Evolutionary conservation across 2,797 vertebrate species (phyloP).

Genomic region (Stomatorhinus walkeri): DNA sequence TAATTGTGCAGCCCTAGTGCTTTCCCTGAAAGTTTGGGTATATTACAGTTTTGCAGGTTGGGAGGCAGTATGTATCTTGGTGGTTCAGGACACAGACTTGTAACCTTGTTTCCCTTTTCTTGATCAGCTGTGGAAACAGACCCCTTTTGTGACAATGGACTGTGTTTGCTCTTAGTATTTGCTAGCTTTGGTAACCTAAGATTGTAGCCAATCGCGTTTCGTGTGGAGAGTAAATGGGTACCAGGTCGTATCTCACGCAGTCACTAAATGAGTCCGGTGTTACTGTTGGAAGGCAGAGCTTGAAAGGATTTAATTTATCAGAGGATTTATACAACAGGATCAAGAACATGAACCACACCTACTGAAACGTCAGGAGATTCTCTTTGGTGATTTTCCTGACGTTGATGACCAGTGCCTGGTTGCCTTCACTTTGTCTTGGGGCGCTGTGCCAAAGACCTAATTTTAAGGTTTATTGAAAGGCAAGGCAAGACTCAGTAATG

Average conservation of each 20-base stretch:
- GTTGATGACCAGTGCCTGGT: not conserved
- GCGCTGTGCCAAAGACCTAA: not conserved
- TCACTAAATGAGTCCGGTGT: not conserved
- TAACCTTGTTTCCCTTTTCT: not conserved
- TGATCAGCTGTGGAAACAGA: not conserved
- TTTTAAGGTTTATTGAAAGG: constrained; percentile 3
- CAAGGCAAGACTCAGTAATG: not conserved
- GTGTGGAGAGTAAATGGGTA: not conserved
- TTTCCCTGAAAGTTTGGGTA: not conserved
- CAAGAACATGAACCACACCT: not conserved
- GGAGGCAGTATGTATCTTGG: not conserved
- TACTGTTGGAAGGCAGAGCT: not conserved
- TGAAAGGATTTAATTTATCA: not conserved
- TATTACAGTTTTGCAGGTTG: not conserved
- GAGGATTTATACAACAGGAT: not conserved
- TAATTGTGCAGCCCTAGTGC: not conserved
- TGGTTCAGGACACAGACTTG: not conserved
- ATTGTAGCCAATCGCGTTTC: not conserved
- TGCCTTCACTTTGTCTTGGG: not conserved
- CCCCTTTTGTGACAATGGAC: not conserved
- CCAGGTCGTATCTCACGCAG: not conserved
- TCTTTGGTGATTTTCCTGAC: not conserved
- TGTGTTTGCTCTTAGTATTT: not conserved
- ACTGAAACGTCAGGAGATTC: not conserved
- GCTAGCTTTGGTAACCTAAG: not conserved